These are phyloP conservation scores for Holocentrus rufus DNA, from an alignment of 2,797 vertebrate genomes.

Conservation along the genomic window DNA sequence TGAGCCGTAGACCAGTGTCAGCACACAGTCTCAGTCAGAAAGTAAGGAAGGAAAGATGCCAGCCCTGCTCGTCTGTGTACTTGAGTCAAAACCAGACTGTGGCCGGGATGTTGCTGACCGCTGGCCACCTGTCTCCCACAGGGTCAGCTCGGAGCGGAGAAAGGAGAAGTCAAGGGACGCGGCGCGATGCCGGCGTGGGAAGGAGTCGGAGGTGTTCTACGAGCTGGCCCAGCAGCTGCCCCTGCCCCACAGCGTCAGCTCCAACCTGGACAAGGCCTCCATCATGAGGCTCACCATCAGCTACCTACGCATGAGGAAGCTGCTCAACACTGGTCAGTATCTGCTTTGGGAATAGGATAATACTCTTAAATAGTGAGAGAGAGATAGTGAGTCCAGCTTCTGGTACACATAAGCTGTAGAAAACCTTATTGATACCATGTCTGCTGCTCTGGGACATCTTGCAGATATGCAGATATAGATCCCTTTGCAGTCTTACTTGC, in stretches of 20 bases:
- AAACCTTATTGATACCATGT: background rate
- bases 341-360: background rate
- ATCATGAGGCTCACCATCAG: constrained; percentile 98
- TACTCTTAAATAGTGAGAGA: background rate
- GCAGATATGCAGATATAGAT: constrained; percentile 13
- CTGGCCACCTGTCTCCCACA: constrained; percentile 65
- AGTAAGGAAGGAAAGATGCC: constrained; percentile 37
- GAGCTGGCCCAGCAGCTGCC: constrained; percentile 95
- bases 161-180: constrained; percentile 98
- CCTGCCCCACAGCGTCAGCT: constrained; percentile 91
- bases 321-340: constrained; percentile 88
- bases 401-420: background rate
- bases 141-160: constrained; percentile 94
- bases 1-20: background rate
- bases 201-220: constrained; percentile 97
- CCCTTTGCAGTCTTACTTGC: constrained; percentile 8
- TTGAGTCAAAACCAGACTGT: constrained; percentile 18
- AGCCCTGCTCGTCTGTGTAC: constrained; percentile 15
- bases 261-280: constrained; percentile 97
- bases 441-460: constrained; percentile 13
- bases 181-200: constrained; percentile 91
- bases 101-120: constrained; percentile 30
- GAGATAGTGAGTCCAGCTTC: background rate
- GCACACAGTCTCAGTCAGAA: background rate
- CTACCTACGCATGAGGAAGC: constrained; percentile 94